These are phyloP conservation scores for Ramphastos sulfuratus DNA, from an alignment of 2,113 vertebrate genomes.

Conservation along the genomic window DNA sequence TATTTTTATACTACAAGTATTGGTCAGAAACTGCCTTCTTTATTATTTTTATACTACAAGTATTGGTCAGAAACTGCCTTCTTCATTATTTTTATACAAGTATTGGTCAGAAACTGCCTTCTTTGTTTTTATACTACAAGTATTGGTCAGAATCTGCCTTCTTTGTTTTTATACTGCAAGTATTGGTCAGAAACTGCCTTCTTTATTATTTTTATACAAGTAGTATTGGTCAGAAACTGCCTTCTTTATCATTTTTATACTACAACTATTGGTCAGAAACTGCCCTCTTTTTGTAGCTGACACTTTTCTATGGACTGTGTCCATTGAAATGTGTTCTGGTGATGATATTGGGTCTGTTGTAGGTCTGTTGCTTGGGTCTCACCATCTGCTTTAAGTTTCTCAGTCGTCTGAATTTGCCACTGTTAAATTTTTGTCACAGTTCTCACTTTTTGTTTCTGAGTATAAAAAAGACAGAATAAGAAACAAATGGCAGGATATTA, in stretches of 20 bases:
- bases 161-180: background rate
- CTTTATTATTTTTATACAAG: background rate
- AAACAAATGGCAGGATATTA: constrained; percentile 69
- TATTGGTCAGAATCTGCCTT: no score
- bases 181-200: background rate
- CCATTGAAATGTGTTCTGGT: background rate
- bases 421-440: constrained; percentile 26
- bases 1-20: background rate
- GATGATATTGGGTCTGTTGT: background rate
- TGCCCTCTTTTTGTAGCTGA: background rate
- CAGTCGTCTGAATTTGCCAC: constrained; percentile 14
- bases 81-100: background rate
- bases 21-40: no score
- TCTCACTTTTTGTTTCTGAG: constrained; percentile 28
- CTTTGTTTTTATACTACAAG: background rate
- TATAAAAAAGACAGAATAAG: constrained; percentile 61
- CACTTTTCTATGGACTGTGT: background rate
- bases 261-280: background rate
- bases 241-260: no score
- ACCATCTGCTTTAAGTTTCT: background rate
- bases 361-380: background rate
- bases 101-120: background rate
- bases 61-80: background rate
- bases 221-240: no score
- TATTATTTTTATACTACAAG: background rate